Conservation (phyloP, 1,140 invertebrate species). For the Eulimnadia texana region DNA sequence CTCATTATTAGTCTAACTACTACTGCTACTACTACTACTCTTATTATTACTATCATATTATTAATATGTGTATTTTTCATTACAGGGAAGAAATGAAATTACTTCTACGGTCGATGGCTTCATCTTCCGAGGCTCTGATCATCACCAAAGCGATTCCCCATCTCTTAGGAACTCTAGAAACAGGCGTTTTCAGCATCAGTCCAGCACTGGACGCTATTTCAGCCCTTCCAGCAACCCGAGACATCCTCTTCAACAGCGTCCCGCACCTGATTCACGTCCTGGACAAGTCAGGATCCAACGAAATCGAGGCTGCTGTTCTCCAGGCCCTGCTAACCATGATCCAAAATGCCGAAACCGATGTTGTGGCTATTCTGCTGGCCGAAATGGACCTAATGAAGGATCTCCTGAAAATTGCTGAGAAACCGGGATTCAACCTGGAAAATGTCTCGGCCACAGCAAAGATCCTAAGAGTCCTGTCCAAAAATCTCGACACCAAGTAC, state of each 20-base stretch:
- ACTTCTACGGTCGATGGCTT: background rate
- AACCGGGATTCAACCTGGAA: background rate
- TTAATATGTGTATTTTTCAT: background rate
- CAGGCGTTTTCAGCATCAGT: background rate
- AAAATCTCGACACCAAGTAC: background rate
- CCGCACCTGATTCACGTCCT: background rate
- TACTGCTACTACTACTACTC: too few species aligned
- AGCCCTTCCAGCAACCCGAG: background rate
- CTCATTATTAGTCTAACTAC: too few species aligned
- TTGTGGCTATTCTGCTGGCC: background rate
- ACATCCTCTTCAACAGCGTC: background rate
- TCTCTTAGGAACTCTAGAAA: background rate
- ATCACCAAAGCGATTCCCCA: background rate
- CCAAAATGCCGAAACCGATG: background rate
- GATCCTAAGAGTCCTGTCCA: background rate
- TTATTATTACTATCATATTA: too few species aligned
- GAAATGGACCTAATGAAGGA: background rate
- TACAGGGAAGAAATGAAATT: background rate
- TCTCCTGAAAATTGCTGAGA: background rate
- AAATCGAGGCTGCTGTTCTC: background rate
- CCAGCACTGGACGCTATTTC: background rate
- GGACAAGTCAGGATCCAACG: background rate
- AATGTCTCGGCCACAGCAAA: background rate
- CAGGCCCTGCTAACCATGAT: background rate
- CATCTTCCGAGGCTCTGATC: background rate